A percentile compares a stretch with the other conserved stretches of the same genome.
phyloP scores from a whole-genome alignment of 1,140 invertebrate species.

The Dinoponera quadriceps region DNA sequence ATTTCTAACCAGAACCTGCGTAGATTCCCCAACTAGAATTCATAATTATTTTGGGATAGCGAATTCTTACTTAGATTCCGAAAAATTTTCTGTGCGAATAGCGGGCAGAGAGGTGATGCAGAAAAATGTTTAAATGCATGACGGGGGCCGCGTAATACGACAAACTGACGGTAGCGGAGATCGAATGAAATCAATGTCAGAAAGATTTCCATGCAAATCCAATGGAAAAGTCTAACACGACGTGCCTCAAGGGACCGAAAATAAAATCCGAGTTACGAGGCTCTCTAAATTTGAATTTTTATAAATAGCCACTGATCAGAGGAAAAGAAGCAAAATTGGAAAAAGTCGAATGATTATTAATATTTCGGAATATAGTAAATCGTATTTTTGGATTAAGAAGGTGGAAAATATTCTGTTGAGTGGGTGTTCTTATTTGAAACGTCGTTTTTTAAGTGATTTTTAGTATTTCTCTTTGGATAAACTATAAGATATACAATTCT shows the following conservation, averaged over 20 bases:
- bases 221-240: slow-evolving; percentile 45
- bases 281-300: slow-evolving; percentile 23
- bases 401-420: not conserved
- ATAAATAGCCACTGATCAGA: slow-evolving; percentile 6
- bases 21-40: too few relatives aligned
- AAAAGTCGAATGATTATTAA: not conserved
- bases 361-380: not conserved
- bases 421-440: too few relatives aligned
- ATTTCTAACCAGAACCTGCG: too few relatives aligned
- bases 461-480: too few relatives aligned
- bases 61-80: too few relatives aligned
- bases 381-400: not conserved
- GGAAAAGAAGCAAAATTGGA: not conserved
- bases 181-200: slow-evolving; percentile 51
- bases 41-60: too few relatives aligned
- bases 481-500: too few relatives aligned
- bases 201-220: slow-evolving; percentile 39
- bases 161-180: slow-evolving; percentile 16
- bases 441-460: too few relatives aligned
- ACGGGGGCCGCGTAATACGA: slow-evolving; percentile 15
- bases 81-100: not conserved
- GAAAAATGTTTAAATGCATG: slow-evolving; percentile 49
- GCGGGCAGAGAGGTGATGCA: slow-evolving; percentile 1
- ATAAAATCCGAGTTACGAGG: slow-evolving; percentile 7
- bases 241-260: slow-evolving; percentile 20